Base-by-base conservation (phyloP, 2,888 invertebrate genomes). In the Melanostoma scalare region DNA sequence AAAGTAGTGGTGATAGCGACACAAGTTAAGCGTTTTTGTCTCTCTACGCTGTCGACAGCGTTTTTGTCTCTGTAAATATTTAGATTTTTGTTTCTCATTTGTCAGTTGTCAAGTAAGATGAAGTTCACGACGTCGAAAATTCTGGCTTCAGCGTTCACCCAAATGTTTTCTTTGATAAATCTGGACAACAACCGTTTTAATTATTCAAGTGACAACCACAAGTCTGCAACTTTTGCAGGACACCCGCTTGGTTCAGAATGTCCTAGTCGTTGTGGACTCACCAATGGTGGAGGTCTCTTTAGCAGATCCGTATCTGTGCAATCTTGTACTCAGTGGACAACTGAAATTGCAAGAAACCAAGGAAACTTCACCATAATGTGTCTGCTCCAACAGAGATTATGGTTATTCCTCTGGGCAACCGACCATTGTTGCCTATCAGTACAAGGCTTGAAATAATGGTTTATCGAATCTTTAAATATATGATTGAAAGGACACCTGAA, bases 51-150 rank as follows among this genome's bases (percentile, higher is more conserved):
- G 20, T 20, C 20, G 20, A 20, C 0, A 20, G 20, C 20, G 20
- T 20, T 20, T 20, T 20, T 20, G 20, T 20, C 20, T 0, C 20
- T 20, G 20, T 20, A 1, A 20, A 20, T 20, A 20, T 20, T 20
- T 20, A 20, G 20, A 20, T 20, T 20, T 20, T 20, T 20, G n/a
- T 20, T 20, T 20, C 20, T 20, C 20, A 20, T 20, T 20, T 20
- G 20, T 20, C 20, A 20, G 20, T 20, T 20, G 20, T 20, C 20
- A 20, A 20, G 20, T 20, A 1, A 1, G 96, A 97, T 90, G 98
- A 99, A 92, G 98, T 99, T 86, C 98, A 98, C 91, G 99, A 99
- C 92, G 94, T 99, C 65, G 98, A 99, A 90, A 96, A 96, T 90
- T 97, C 97, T 2, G 98, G 98, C 0, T 99, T 99, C 91, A 94